Conservation (phyloP, 1,140 invertebrate genomes). For the Lanistes nyassanus region DNA sequence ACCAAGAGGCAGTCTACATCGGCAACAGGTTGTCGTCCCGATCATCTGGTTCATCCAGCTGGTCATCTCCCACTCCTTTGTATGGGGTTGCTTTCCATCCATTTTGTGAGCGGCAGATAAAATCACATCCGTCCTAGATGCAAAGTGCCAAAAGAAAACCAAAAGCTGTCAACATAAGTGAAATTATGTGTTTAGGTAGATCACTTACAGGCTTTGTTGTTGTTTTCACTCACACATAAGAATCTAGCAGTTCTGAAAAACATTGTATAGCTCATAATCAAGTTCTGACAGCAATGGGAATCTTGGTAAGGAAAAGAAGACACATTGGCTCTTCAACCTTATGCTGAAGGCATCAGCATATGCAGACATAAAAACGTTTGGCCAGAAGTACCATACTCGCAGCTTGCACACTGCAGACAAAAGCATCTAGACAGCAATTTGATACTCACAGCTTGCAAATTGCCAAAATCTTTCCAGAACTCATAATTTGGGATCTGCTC, state of each 20-base stretch:
- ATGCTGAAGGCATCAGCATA: too few relatives aligned
- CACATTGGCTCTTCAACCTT: too few relatives aligned
- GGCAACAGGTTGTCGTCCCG: conserved; percentile 65
- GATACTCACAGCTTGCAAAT: conserved; percentile 64
- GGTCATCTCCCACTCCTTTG: conserved; percentile 65
- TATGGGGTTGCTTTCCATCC: conserved; percentile 51
- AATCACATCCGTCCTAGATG: conserved; percentile 67
- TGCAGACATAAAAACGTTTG: too few relatives aligned
- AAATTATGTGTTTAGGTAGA: not conserved
- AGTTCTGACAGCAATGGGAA: too few relatives aligned
- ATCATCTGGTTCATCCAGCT: conserved; percentile 56
- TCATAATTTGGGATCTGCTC: conserved; percentile 67
- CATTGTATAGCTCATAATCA: too few relatives aligned
- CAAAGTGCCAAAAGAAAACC: conserved; percentile 15
- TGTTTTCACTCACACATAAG: not conserved
- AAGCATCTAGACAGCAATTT: too few relatives aligned
- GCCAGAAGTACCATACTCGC: too few relatives aligned
- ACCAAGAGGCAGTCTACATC: conserved; percentile 43
- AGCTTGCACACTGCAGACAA: too few relatives aligned
- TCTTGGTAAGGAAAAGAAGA: too few relatives aligned
- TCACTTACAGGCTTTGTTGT: not conserved
- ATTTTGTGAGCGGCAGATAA: conserved; percentile 61
- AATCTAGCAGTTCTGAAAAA: too few relatives aligned
- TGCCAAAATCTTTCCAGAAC: conserved; percentile 68
- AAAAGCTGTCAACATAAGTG: not conserved